phyloP scores from a whole-genome alignment of 2,888 invertebrate species.

The Dicranocentrus wangi region DNA sequence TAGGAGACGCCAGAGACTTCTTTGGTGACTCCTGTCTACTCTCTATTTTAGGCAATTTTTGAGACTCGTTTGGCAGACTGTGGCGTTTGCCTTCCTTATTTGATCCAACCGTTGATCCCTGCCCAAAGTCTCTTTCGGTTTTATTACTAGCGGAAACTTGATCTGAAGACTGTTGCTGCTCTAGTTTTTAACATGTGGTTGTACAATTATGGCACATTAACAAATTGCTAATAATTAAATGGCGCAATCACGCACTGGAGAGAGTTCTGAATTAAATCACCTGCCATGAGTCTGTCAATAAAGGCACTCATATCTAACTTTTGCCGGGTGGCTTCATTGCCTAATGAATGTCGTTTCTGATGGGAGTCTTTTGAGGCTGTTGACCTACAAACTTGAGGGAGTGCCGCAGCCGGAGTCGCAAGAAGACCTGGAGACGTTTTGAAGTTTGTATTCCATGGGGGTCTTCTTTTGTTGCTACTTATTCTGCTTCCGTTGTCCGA shows the following conservation, averaged over 20 bases:
- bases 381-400: conserved; percentile 18
- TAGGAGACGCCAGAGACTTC: not conserved
- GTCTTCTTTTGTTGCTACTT: conserved; percentile 1
- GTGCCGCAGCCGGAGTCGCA: conserved; percentile 10
- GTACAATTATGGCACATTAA: too few species aligned
- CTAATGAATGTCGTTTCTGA: too few species aligned
- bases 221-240: too few species aligned
- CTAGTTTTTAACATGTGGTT: too few species aligned
- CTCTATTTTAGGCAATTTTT: not conserved
- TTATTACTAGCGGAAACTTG: conserved; percentile 8
- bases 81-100: not conserved
- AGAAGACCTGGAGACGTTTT: conserved; percentile 8
- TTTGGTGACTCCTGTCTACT: not conserved
- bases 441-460: conserved; percentile 46
- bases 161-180: conserved; percentile 23
- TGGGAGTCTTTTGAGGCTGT: not conserved
- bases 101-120: too few species aligned
- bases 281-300: too few species aligned
- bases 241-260: too few species aligned
- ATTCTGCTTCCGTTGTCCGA: too few species aligned
- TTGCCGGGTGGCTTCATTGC: too few species aligned
- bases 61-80: not conserved
- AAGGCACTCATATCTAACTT: too few species aligned
- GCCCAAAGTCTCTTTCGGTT: not conserved
- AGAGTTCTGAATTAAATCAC: too few species aligned